Percentiles rank a stretch among this genome's conserved stretches.
Conservation (phyloP, 2,888 invertebrate species). For the Eilema caniola region DNA sequence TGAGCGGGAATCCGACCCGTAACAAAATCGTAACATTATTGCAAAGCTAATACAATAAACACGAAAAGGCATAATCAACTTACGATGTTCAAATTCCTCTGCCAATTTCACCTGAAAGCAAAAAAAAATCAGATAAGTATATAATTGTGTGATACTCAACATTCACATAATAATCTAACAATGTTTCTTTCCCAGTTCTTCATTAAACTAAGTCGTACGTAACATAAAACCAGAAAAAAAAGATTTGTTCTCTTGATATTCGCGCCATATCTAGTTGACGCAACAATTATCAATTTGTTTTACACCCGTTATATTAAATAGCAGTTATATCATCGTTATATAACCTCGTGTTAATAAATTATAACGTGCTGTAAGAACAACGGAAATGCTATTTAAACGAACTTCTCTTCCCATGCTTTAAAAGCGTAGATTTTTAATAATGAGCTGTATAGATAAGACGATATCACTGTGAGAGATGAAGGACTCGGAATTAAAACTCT, state of each 20-base stretch:
- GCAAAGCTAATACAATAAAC: too few species aligned
- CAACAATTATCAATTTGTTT: slow-evolving; percentile 16
- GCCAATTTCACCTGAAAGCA: slow-evolving; percentile 37
- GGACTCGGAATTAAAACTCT: too few species aligned
- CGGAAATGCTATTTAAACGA: slow-evolving; percentile 28
- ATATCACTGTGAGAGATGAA: too few species aligned
- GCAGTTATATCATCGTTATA: slow-evolving; percentile 31
- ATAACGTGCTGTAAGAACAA: slow-evolving; percentile 22
- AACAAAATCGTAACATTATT: too few species aligned
- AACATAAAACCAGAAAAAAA: background rate
- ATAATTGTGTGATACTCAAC: background rate
- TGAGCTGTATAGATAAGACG: background rate
- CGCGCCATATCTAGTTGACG: background rate
- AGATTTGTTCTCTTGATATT: background rate
- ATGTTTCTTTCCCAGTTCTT: background rate
- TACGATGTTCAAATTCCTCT: slow-evolving; percentile 30
- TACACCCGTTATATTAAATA: slow-evolving; percentile 26
- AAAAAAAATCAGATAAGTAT: slow-evolving; percentile 4
- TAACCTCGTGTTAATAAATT: slow-evolving; percentile 21
- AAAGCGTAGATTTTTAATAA: background rate
- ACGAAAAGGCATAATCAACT: too few species aligned
- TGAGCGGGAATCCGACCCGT: too few species aligned
- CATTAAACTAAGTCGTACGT: too few species aligned
- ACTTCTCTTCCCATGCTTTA: background rate
- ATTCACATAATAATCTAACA: background rate